Conservation (phyloP, 2,113 vertebrate species). For the Donacobius atricapilla region DNA sequence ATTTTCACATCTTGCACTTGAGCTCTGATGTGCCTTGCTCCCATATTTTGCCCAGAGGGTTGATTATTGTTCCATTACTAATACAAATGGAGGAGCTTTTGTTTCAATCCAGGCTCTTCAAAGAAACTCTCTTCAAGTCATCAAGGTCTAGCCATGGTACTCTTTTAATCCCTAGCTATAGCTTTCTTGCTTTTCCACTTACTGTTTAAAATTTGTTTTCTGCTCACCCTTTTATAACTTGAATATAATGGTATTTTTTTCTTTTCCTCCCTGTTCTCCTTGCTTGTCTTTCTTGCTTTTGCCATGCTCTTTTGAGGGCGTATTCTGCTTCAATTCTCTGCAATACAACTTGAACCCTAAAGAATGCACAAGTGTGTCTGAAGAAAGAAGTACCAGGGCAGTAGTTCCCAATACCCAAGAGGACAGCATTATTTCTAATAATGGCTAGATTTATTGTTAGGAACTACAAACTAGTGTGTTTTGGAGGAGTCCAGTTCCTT, state of each 20-base stretch:
- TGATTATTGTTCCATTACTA: background rate
- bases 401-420: background rate
- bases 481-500: background rate
- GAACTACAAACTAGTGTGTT: background rate
- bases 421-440: background rate
- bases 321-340: background rate
- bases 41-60: slow-evolving; percentile 2
- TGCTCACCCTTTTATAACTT: background rate
- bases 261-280: background rate
- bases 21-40: background rate
- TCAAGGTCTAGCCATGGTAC: background rate
- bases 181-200: background rate
- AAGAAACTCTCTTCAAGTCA: background rate
- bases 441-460: background rate
- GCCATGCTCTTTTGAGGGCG: background rate
- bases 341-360: background rate
- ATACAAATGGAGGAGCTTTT: slow-evolving; percentile 11
- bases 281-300: background rate
- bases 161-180: background rate
- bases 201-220: background rate
- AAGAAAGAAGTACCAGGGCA: background rate
- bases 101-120: background rate
- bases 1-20: background rate
- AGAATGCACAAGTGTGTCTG: background rate
- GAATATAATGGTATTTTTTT: background rate